Base-by-base conservation (phyloP, 2,797 vertebrate species). In the Threskiornis aethiopicus region DNA sequence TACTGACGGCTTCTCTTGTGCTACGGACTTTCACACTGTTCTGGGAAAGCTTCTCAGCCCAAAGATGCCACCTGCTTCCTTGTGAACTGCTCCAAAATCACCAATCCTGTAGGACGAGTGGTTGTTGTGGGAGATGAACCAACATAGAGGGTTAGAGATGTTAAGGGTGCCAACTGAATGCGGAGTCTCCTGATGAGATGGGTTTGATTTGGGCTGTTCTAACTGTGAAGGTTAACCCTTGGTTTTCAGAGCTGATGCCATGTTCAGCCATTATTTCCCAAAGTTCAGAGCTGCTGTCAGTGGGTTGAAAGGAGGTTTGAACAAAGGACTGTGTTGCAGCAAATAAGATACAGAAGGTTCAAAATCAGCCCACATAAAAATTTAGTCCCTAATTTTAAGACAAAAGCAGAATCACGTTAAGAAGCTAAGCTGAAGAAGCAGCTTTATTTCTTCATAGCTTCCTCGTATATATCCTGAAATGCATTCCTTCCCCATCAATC, bases 391-490 rank as follows among this genome's bases (percentile, higher is more conserved):
- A 61, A 81, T 90, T 72, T 91, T 78, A 75, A 93, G 89, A 81
- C 10, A 69, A 84, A 89, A 85, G 1, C 5, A 61, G n/a, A 90
- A 72, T 71, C 26, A 42, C 22, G 37, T 93, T 58, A 87, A 62
- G 75, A 78, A 89, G 31, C 31, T 95, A 72, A 96, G 70, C 67
- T 70, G 77, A 92, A 89, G 75, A 49, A 87, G 31, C 3, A 24
- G 58, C 54, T 96, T 93, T 93, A 90, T 96, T 95, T 93, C 75
- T 76, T 87, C 65, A 10, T 26, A 69, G 28, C 20, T 69, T 84
- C 55, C 72, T 81, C 0, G 0, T 84, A 44, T 62, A 73, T 67
- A 57, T 65, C 37, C 42, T 80, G 65, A 81, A 89, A 85, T 64
- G 51, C 37, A 44, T 86, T 96, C 31, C 61, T 65, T 94, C 46